Conservation (phyloP, 2,797 vertebrate species). For the Knipowitschia caucasica region DNA sequence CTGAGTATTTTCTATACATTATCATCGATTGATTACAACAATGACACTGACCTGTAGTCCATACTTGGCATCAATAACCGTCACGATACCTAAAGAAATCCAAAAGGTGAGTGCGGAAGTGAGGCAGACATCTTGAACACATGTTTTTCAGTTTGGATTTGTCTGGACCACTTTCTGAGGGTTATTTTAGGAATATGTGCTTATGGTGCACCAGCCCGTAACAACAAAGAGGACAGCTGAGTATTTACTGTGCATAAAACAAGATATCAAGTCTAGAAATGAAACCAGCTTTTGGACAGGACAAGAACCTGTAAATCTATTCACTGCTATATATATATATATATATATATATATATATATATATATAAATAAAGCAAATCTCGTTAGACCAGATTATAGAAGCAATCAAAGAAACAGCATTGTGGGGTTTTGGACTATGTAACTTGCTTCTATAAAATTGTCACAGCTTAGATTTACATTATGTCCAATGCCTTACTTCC, state of each 20-base stretch:
- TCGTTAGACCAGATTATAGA: too few species aligned
- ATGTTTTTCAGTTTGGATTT: conserved; percentile 25
- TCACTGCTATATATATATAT: too few species aligned
- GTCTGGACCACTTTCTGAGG: conserved; percentile 31
- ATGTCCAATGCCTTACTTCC: too few species aligned
- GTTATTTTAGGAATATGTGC: conserved; percentile 21
- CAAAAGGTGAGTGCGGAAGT: conserved; percentile 4
- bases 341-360: too few species aligned
- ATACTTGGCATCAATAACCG: conserved; percentile 92
- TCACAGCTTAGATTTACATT: too few species aligned
- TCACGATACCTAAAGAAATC: conserved; percentile 82
- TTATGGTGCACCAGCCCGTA: conserved; percentile 42
- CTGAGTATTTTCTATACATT: not conserved
- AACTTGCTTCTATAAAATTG: too few species aligned
- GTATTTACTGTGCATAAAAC: conserved; percentile 25
- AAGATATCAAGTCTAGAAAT: conserved; percentile 2
- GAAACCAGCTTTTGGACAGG: conserved; percentile 9
- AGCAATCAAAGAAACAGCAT: too few species aligned
- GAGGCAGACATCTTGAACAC: not conserved
- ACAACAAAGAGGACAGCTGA: conserved; percentile 57
- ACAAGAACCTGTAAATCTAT: too few species aligned
- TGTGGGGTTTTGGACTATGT: too few species aligned
- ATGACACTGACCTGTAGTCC: conserved; percentile 82
- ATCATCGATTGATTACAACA: not conserved
- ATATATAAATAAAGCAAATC: too few species aligned